These are phyloP conservation scores for Propsilocerus akamusi DNA, from an alignment of 1,140 invertebrate genomes.

Conservation along the genomic window DNA sequence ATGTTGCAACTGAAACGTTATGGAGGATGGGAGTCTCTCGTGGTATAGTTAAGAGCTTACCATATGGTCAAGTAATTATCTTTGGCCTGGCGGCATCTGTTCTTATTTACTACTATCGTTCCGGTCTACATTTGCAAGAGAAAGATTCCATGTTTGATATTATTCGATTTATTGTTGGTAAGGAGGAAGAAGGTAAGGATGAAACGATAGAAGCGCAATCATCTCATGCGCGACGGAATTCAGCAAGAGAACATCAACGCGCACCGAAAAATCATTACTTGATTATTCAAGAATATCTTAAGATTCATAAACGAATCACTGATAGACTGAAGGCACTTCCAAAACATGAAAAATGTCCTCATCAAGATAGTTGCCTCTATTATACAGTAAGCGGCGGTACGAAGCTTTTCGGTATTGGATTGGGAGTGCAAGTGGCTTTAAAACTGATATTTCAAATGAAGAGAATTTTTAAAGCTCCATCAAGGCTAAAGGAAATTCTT, in stretches of 20 bases:
- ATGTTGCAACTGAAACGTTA: conserved; percentile 61
- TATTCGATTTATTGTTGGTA: conserved; percentile 40
- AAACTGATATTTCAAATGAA: conserved; percentile 30
- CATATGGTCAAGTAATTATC: conserved; percentile 43
- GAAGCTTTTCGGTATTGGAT: conserved; percentile 36
- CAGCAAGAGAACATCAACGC: conserved; percentile 6
- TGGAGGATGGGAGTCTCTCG: conserved; percentile 50
- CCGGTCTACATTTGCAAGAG: conserved; percentile 24
- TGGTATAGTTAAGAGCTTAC: conserved; percentile 37
- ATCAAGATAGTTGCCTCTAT: conserved; percentile 35
- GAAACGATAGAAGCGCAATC: conserved; percentile 2
- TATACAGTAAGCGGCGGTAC: conserved; percentile 32
- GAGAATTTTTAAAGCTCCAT: conserved; percentile 27
- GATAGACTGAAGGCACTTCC: conserved; percentile 27
- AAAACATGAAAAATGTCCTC: conserved; percentile 35
- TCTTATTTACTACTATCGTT: conserved; percentile 37
- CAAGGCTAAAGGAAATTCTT: conserved; percentile 27
- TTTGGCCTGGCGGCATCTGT: conserved; percentile 37
- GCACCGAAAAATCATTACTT: neutral
- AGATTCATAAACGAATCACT: conserved; percentile 25
- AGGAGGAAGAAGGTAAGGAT: conserved; percentile 31
- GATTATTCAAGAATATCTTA: conserved; percentile 13
- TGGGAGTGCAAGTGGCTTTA: conserved; percentile 34
- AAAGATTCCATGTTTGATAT: conserved; percentile 43
- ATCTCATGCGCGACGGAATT: too few species aligned